Base-by-base conservation (phyloP, 1,140 invertebrate species). In the Micrasema minimum region DNA sequence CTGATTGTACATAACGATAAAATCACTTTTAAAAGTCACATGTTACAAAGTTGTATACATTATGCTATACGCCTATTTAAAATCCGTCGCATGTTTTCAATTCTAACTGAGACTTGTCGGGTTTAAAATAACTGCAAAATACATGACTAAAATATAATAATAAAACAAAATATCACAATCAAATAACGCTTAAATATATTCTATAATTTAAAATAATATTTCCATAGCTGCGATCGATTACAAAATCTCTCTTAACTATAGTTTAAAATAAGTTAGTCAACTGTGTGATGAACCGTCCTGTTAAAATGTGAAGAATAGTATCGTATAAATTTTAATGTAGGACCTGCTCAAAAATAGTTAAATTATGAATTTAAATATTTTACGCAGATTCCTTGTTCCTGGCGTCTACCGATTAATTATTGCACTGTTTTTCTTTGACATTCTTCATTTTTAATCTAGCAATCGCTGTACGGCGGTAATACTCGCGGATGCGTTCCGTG, bases 401-500 rank as follows among this genome's bases (percentile, higher is more conserved):
- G n/a, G 10, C n/a, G 18, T 9, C n/a, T 16, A 14, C n/a, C n/a
- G n/a, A 45, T 14, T 6, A 45, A 14, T 45, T 45, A 57, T 57
- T 57, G 53, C 53, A 57, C 53, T 57, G 37, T 18, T 11, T 51
- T 23, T 51, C 50, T 51, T 9, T 11, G 20, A 51, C 20, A 20
- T 23, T 22, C 22, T 22, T 22, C 22, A n/a, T 20, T 20, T 20
- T 6, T 16, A 16, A 12, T 38, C 16, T 57, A 87, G 81, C 86
- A 87, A 78, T 88, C 86, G 79, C 85, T 87, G 77, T 87, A 87
- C 31, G 89, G 88, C 45, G 88, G 87, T 1, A 87, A 82, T 5
- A 84, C 81, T 80, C 87, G 77, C 76, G 83, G 78, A 82, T 85
- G 59, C 80, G 84, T 59, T 83, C 85, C 45, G 84, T 82, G 77